Evolutionary conservation across 2,797 vertebrate species (phyloP).

Genomic region (Miichthys miiuy): DNA sequence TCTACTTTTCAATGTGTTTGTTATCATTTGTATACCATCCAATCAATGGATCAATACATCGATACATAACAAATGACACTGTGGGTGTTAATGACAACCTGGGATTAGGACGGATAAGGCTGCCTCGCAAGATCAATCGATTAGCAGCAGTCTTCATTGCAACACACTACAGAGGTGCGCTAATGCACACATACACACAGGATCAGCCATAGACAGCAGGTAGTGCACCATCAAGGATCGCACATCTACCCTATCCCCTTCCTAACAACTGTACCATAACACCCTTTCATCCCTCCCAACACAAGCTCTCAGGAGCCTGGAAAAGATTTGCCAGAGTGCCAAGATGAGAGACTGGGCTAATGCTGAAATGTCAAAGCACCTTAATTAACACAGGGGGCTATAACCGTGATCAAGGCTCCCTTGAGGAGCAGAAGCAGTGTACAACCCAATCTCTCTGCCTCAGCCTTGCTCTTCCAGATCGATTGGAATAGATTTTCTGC

Average conservation of each 20-base stretch:
- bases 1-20: slow-evolving; percentile 73
- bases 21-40: slow-evolving; percentile 82
- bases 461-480: slow-evolving; percentile 75
- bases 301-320: slow-evolving; percentile 59
- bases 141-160: slow-evolving; percentile 52
- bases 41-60: slow-evolving; percentile 84
- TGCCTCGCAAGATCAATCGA: slow-evolving; percentile 75
- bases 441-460: slow-evolving; percentile 76
- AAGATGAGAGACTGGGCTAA: slow-evolving; percentile 74
- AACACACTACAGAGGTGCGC: slow-evolving; percentile 35
- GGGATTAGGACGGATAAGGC: slow-evolving; percentile 85
- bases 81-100: slow-evolving; percentile 83
- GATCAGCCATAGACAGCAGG: slow-evolving; percentile 49
- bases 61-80: slow-evolving; percentile 84
- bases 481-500: slow-evolving; percentile 84
- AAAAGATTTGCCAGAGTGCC: slow-evolving; percentile 74
- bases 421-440: slow-evolving; percentile 64
- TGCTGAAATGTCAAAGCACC: slow-evolving; percentile 81
- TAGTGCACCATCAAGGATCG: slow-evolving; percentile 32
- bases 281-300: slow-evolving; percentile 65
- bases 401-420: slow-evolving; percentile 84
- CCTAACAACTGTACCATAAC: slow-evolving; percentile 65
- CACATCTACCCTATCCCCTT: slow-evolving; percentile 40
- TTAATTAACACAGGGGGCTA: slow-evolving; percentile 85
- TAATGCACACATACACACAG: slow-evolving; percentile 14